Percentiles rank a stretch among this genome's conserved stretches.
These are phyloP conservation scores for Cyanoderma ruficeps DNA, from an alignment of 2,113 vertebrate genomes.

Conservation along the genomic window DNA sequence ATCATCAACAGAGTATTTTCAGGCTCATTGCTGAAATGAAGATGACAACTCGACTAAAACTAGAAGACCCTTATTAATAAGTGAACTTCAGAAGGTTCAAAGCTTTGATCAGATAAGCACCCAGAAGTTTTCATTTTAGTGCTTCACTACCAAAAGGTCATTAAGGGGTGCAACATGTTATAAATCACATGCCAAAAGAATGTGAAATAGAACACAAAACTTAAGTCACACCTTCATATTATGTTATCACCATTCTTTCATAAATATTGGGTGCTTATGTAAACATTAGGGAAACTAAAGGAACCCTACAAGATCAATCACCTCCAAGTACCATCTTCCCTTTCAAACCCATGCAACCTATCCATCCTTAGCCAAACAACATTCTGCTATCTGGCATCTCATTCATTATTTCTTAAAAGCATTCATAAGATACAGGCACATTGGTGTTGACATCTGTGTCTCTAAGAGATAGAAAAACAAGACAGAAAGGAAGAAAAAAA, in stretches of 20 bases:
- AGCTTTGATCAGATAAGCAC: conserved; percentile 59
- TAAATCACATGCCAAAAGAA: conserved; percentile 5
- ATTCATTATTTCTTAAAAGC: neutral
- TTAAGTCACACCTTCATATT: neutral
- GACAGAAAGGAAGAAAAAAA: neutral
- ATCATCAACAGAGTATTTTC: neutral
- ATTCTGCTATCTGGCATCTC: neutral
- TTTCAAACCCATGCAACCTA: neutral
- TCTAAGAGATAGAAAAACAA: neutral
- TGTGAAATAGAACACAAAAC: neutral
- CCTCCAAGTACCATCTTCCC: neutral
- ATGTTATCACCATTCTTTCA: neutral
- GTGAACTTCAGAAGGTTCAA: conserved; percentile 6
- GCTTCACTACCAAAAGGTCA: conserved; percentile 19
- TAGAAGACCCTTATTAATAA: neutral
- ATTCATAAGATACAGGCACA: neutral
- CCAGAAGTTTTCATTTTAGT: conserved; percentile 11
- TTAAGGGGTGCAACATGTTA: conserved; percentile 28
- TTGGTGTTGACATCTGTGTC: neutral
- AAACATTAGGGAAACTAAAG: conserved; percentile 27
- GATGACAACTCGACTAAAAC: neutral
- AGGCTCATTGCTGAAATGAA: neutral
- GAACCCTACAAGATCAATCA: neutral
- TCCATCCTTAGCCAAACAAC: neutral
- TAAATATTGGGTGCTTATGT: conserved; percentile 50